Base-by-base conservation (phyloP, 2,888 invertebrate species). In the Alloscopus bannaensis region DNA sequence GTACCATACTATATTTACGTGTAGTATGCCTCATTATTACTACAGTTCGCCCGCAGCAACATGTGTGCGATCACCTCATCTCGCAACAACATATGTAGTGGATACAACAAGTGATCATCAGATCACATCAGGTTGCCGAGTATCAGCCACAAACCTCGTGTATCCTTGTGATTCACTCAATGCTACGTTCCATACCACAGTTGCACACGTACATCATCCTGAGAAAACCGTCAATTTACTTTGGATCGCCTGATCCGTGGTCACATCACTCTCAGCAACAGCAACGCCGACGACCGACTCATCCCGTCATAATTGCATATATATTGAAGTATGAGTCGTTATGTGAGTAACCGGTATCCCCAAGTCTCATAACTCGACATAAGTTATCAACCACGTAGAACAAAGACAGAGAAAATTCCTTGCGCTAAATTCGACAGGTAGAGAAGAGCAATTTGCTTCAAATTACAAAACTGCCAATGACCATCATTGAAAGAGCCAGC, bases 101-200 rank as follows among this genome's bases (percentile, higher is more conserved):
- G 24, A 24, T 24, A 57, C 40, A 40, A 60, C 13, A 6, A 40
- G 2, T 50, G 62, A 50, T 68, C 76, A 76, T 76, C 29, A 76
- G 60, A 76, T 76, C 76, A 60, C 68, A 76, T 68, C 66, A 75
- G 42, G 47, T 42, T 40, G 31, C 36, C 24, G 36, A 4, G 24
- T 26, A 76, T 76, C 76, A 76, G 76, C 26, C 68, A 42, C 26
- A 65, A 59, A 68, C 68, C 76, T 65, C 76, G 76, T 76, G 76
- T 42, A 76, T 68, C 68, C 76, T 68, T 68, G 50, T 50, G 42
- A 76, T 76, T 62, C 68, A 45, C 13, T 40, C 59, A 65, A 75
- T 66, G 75, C 59, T 68, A 68, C 4, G 40, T 45, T 18, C 3
- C 31, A 11, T 24, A 71, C 18, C 11, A 57, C 26, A 42, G 26